Conservation (phyloP, 2,888 invertebrate genomes). For the Drosophila hamatofila region DNA sequence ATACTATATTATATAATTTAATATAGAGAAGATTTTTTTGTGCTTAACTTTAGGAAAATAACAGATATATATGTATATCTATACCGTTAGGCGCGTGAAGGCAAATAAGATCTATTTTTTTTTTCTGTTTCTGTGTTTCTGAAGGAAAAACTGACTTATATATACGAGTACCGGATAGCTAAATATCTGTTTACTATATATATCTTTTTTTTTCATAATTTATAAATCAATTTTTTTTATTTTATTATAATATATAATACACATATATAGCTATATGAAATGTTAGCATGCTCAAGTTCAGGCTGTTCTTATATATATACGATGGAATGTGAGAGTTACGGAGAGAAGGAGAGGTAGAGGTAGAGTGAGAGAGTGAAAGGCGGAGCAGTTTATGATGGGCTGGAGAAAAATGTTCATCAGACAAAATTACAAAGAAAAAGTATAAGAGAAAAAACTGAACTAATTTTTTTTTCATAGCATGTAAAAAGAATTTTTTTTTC, state of each 20-base stretch:
- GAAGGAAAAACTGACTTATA: constrained; percentile 63
- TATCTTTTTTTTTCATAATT: constrained; percentile 73
- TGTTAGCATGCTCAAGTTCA: constrained; percentile 62
- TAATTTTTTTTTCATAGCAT: constrained; percentile 54
- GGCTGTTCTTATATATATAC: constrained; percentile 55
- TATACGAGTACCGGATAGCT: constrained; percentile 51
- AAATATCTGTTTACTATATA: constrained; percentile 60
- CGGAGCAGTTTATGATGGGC: constrained; percentile 1
- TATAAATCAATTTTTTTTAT: constrained; percentile 72
- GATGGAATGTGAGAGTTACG: constrained; percentile 12
- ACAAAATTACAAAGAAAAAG: constrained; percentile 53
- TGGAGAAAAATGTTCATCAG: constrained; percentile 30
- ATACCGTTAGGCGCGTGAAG: constrained; percentile 52
- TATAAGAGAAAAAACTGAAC: constrained; percentile 8
- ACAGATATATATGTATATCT: constrained; percentile 30
- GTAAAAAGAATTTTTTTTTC: constrained; percentile 59
- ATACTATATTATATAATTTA: constrained; percentile 38
- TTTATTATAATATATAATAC: constrained; percentile 36
- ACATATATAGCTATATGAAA: constrained; percentile 27
- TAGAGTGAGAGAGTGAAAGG: background rate
- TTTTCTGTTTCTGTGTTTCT: constrained; percentile 68
- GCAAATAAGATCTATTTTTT: constrained; percentile 71
- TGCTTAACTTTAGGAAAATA: constrained; percentile 59
- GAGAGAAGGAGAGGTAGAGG: background rate
- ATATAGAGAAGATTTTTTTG: constrained; percentile 58